Percentiles rank a stretch among this genome's conserved stretches.
phyloP scores from a whole-genome alignment of 2,888 invertebrate genomes.

The Leptinotarsa haldemani region DNA sequence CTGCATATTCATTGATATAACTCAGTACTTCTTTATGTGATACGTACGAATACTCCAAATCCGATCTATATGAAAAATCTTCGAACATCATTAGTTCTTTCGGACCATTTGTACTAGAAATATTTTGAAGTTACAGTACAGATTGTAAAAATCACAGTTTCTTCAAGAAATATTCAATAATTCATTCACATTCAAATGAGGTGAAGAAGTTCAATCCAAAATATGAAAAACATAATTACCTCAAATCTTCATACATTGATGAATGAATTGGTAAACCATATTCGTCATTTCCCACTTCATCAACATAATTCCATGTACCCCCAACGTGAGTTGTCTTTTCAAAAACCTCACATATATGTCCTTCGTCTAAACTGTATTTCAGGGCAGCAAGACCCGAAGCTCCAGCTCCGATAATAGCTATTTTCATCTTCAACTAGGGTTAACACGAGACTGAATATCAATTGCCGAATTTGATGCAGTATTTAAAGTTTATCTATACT shows the following conservation, averaged over 20 bases:
- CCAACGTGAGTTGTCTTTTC: constrained; percentile 78
- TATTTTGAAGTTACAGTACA: not conserved
- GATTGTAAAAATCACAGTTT: no score
- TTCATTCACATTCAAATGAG: no score
- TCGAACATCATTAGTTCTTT: constrained; percentile 84
- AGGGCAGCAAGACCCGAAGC: constrained; percentile 53
- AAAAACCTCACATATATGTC: constrained; percentile 71
- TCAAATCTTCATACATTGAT: constrained; percentile 83
- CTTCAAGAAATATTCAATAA: no score
- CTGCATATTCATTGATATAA: constrained; percentile 77
- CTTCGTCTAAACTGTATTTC: constrained; percentile 60
- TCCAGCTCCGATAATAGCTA: constrained; percentile 56
- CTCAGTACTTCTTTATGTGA: constrained; percentile 74
- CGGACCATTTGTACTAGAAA: constrained; percentile 77
- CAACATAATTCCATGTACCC: constrained; percentile 83
- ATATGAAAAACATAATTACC: constrained; percentile 63
- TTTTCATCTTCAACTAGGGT: constrained; percentile 47
- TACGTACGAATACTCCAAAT: constrained; percentile 74
- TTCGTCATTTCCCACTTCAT: constrained; percentile 72
- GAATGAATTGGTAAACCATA: constrained; percentile 78
- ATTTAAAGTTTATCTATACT: no score
- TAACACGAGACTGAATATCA: not conserved
- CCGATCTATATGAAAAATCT: constrained; percentile 75
- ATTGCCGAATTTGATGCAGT: no score
- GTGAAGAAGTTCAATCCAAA: not conserved